A percentile compares a stretch with the other conserved stretches of the same genome.
Evolutionary conservation across 2,888 invertebrate genomes (phyloP).

Genomic region (Melinaea marsaeus): DNA sequence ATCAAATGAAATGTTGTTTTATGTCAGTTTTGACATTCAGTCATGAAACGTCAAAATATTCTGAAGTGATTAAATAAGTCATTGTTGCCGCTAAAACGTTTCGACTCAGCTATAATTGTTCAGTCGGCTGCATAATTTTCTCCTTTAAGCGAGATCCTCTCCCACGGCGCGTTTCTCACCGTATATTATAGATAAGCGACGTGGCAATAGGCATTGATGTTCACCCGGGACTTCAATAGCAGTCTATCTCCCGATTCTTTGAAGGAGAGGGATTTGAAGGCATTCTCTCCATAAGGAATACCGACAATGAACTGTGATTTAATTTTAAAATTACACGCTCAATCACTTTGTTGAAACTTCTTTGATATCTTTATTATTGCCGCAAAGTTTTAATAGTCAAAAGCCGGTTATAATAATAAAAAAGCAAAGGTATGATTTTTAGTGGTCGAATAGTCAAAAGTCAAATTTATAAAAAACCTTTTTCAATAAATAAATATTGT

Average conservation of each 20-base stretch:
- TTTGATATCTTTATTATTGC: slow-evolving; percentile 7
- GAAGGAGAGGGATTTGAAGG: slow-evolving; percentile 67
- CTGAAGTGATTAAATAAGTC: background rate
- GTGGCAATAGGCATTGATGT: slow-evolving; percentile 74
- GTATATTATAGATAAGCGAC: slow-evolving; percentile 70
- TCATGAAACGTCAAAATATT: background rate
- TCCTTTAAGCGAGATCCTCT: slow-evolving; percentile 55
- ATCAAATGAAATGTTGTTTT: too few species aligned
- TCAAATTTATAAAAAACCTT: too few species aligned
- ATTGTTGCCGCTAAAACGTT: slow-evolving; percentile 5
- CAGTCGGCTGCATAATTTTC: slow-evolving; percentile 51
- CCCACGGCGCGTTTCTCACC: slow-evolving; percentile 46
- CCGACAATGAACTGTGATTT: slow-evolving; percentile 48
- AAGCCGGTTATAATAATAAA: too few species aligned
- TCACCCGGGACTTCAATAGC: slow-evolving; percentile 71
- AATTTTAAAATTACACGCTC: slow-evolving; percentile 36
- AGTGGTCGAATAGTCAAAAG: too few species aligned
- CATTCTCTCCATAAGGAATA: slow-evolving; percentile 55
- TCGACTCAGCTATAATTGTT: slow-evolving; percentile 31
- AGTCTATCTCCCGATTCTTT: slow-evolving; percentile 66
- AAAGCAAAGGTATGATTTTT: too few species aligned
- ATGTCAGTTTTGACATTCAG: background rate
- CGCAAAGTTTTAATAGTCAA: too few species aligned
- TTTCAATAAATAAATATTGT: too few species aligned
- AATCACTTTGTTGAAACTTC: slow-evolving; percentile 14